Evolutionary conservation across 2,797 vertebrate genomes (phyloP), one percentile per base, ranked within the genome.

Genomic region (Protosalanx chinensis): DNA sequence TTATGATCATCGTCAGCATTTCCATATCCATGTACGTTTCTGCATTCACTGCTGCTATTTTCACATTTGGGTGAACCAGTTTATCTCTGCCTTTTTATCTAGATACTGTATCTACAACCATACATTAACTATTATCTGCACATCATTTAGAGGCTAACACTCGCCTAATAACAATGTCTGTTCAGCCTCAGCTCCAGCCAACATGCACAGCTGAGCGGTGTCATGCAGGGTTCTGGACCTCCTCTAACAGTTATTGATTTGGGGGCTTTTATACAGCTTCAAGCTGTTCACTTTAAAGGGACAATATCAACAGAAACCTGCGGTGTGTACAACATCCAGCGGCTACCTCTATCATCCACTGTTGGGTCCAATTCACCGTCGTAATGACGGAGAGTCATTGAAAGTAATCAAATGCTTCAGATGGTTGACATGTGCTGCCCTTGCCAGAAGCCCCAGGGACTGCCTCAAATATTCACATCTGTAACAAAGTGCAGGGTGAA

Each of bases 101-200:
- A 75, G 78, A 85, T 82, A 81, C 85, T 88, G 88, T 87, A 88
- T 91, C 85, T 86, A 82, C 87, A 90, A 87, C 87, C 81, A 76
- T 78, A 84, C 84, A 84, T 91, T 88, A 92, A 91, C 92, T 27
- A 27, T 27, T 27, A 93, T 92, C 91, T 93, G 93, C 88, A 90
- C 86, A 83, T 86, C 85, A 90, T 92, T 91, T 90, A 88, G 80
- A 80, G 76, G 83, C 85, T 90, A 90, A 89, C 85, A 83, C 85
- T 73, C 60, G 85, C 86, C 88, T 91, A 92, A 92, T 90, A 89
- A 88, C 88, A 82, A 82, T 66, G 83, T 88, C 81, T 84, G 84
- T 87, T 81, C 57, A 72, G 60, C 18, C 73, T 72, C 32, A 77
- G 73, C 80, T 71, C 33, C 79, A 85, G 91, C 91, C 92, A 91